phyloP scores from a whole-genome alignment of 1,140 invertebrate species.

The Nylanderia fulva region DNA sequence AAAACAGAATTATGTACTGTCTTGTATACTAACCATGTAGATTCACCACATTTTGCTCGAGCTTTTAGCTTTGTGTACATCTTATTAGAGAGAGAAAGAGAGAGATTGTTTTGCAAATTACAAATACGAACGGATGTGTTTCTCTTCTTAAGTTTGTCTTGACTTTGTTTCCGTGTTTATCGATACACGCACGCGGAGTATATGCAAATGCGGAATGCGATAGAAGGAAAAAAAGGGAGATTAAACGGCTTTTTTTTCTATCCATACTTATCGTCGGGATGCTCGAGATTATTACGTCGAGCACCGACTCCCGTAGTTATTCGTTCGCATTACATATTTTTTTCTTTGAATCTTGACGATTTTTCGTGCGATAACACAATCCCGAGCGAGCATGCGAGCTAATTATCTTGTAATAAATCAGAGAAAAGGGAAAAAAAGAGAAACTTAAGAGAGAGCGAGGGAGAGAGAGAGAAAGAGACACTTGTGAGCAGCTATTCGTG shows the following conservation, averaged over 20 bases:
- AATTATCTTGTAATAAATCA: not conserved
- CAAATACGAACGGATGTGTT: constrained; percentile 9
- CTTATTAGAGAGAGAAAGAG: constrained; percentile 2
- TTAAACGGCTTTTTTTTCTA: not conserved
- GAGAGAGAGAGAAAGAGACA: constrained; percentile 22
- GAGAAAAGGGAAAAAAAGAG: not conserved
- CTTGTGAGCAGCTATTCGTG: constrained; percentile 47
- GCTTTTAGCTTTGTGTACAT: constrained; percentile 51
- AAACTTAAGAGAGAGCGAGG: constrained; percentile 29
- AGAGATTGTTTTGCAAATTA: constrained; percentile 31
- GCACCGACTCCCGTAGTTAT: constrained; percentile 16
- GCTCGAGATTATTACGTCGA: not conserved
- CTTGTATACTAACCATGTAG: constrained; percentile 61
- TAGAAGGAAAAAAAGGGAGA: not conserved
- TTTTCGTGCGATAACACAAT: not conserved
- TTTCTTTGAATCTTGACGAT: not conserved
- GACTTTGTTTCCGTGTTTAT: constrained; percentile 6
- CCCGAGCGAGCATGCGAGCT: constrained; percentile 14
- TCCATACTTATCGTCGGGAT: not conserved
- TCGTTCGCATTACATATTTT: constrained; percentile 21
- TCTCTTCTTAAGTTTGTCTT: constrained; percentile 55
- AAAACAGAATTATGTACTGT: constrained; percentile 38
- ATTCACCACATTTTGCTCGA: constrained; percentile 36
- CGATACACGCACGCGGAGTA: not conserved
- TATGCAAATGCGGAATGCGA: not conserved